A percentile compares a stretch with the other conserved stretches of the same genome.
Evolutionary conservation across 2,113 vertebrate species (phyloP).

Genomic region (Siniperca knerii): DNA sequence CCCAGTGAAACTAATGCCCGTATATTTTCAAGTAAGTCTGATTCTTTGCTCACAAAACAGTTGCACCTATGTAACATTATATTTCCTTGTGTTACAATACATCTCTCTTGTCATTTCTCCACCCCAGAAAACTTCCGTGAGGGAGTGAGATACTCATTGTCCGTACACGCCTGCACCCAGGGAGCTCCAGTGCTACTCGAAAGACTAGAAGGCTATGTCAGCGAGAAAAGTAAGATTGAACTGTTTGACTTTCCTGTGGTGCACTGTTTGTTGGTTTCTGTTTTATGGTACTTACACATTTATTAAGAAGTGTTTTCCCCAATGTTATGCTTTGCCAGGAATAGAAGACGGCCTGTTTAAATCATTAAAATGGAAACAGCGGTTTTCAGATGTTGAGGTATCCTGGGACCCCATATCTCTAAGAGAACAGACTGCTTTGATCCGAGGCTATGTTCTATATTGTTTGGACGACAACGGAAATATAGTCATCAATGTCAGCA

Average conservation of each 20-base stretch:
- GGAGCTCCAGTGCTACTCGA: conserved; percentile 59
- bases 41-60: not conserved
- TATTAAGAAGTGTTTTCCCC: not conserved
- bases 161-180: conserved; percentile 75
- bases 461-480: not conserved
- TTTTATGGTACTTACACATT: too few species aligned
- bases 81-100: not conserved
- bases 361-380: not conserved
- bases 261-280: not conserved
- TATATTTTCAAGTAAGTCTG: conserved; percentile 62
- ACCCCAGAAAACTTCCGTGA: conserved; percentile 57
- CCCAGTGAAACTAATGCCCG: conserved; percentile 26
- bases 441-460: conserved; percentile 68
- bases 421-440: conserved; percentile 61
- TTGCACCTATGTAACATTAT: not conserved
- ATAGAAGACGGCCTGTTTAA: conserved; percentile 34
- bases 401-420: conserved; percentile 66
- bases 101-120: not conserved
- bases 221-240: conserved; percentile 68
- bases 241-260: not conserved
- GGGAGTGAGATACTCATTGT: conserved; percentile 71
- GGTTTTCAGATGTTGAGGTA: conserved; percentile 32
- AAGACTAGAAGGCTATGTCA: conserved; percentile 69
- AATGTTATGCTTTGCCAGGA: conserved; percentile 20
- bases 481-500: not conserved